Conservation (phyloP, 2,113 vertebrate species). For the Alosa alosa region DNA sequence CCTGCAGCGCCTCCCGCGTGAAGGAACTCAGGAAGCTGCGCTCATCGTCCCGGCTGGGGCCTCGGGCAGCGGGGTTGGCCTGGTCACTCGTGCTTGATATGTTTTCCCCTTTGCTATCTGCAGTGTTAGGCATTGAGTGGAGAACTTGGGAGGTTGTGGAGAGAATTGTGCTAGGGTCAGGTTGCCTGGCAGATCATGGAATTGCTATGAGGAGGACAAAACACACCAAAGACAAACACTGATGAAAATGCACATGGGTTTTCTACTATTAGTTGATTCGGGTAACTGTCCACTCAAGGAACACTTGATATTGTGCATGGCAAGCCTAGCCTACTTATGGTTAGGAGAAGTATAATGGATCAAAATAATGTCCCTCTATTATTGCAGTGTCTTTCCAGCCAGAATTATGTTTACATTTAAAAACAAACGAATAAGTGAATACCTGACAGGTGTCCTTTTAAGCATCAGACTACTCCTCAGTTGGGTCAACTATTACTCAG, state of each 20-base stretch:
- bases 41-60: slow-evolving; percentile 60
- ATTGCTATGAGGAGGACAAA: neutral
- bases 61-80: slow-evolving; percentile 65
- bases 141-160: slow-evolving; percentile 38
- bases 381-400: neutral
- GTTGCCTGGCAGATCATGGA: neutral
- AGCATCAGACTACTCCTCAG: neutral
- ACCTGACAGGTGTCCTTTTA: neutral
- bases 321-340: neutral
- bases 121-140: slow-evolving; percentile 89
- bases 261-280: neutral
- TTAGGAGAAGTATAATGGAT: neutral
- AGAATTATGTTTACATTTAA: neutral
- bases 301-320: neutral
- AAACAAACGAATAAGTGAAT: neutral
- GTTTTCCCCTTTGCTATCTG: slow-evolving; percentile 79
- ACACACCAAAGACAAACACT: neutral
- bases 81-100: slow-evolving; percentile 70
- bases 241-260: neutral
- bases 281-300: neutral
- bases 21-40: slow-evolving; percentile 66
- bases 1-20: slow-evolving; percentile 64
- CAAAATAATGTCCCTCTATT: neutral
- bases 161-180: slow-evolving; percentile 34
- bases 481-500: too few relatives aligned